These are phyloP conservation scores for Neolamprologus tretocephalus DNA, from an alignment of 2,113 vertebrate species.

Conservation along the genomic window DNA sequence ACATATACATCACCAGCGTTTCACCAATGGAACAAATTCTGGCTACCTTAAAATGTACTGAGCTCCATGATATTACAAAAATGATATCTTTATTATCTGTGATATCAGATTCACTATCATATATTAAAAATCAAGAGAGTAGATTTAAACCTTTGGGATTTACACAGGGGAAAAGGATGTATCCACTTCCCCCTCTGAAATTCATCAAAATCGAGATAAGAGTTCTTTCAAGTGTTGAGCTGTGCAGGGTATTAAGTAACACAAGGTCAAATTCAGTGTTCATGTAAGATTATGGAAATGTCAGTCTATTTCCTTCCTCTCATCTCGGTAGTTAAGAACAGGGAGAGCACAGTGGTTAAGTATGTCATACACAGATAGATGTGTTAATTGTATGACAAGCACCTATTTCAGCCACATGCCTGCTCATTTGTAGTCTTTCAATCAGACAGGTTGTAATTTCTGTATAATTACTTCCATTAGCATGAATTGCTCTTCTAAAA, in stretches of 20 bases:
- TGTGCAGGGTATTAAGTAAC: constrained; percentile 58
- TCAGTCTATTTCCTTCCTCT: constrained; percentile 33
- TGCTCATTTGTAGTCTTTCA: constrained; percentile 43
- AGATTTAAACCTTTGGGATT: constrained; percentile 56
- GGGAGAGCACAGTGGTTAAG: constrained; percentile 22
- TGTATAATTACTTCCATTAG: constrained; percentile 59
- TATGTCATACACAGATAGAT: constrained; percentile 13
- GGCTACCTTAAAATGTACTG: neutral
- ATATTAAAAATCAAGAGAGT: constrained; percentile 55
- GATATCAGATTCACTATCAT: constrained; percentile 44
- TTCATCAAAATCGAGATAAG: constrained; percentile 62
- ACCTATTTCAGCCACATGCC: constrained; percentile 36
- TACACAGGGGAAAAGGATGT: constrained; percentile 29
- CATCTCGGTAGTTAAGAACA: constrained; percentile 6
- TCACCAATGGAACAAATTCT: neutral
- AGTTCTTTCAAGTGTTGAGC: constrained; percentile 59
- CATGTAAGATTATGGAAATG: constrained; percentile 67
- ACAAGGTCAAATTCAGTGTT: constrained; percentile 56
- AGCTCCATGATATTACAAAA: neutral
- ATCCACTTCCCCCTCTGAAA: constrained; percentile 55
- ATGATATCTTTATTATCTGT: constrained; percentile 16
- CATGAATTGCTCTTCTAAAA: constrained; percentile 42
- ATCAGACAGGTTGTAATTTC: constrained; percentile 60
- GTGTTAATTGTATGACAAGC: constrained; percentile 38
- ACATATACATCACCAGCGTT: neutral